Evolutionary conservation across 2,888 invertebrate genomes (phyloP), one percentile per base, ranked within the genome.

Genomic region (Maniola hyperantus): DNA sequence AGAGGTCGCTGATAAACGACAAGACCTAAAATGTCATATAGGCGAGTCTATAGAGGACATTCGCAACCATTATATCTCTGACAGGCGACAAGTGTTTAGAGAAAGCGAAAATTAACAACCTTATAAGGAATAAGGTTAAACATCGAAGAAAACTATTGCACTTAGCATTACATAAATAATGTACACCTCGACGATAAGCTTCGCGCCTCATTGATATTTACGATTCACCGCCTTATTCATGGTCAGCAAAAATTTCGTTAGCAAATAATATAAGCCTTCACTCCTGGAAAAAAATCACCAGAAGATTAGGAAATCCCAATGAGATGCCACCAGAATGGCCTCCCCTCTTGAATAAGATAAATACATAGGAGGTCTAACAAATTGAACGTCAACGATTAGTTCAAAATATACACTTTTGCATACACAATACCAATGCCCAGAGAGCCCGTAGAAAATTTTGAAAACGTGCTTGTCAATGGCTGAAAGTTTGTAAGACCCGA

Each of bases 21-120:
- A 69, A 71, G 70, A 75, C 73, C 74, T 70, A 65, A 68, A 68
- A 66, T 64, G 62, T 64, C 66, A 69, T 70, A 64, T 64, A 50
- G 63, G 61, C 65, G 65, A 65, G 53, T 79, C 79, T 78, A 66
- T 66, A 69, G 72, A 67, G 73, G 75, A 76, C 73, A 77, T 72
- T 71, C 76, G 77, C 75, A 79, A 75, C 75, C 73, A 71, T 68
- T 70, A 70, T 65, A 73, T 60, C 71, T 73, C 74, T 76, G 77
- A 81, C 76, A 74, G 69, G 71, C 71, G 65, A 72, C 77, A 77
- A n/a, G 67, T 77, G 78, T 76, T 76, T 68, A 73, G 81, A 80
- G 83, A 87, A 86, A 87, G 83, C 76, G 81, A 80, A 78, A 83
- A 82, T 77, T 75, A 77, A 80, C 76, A 74, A 72, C 71, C 61